Conservation (phyloP, 2,888 invertebrate genomes). For the Drosophila glabriapex region DNA sequence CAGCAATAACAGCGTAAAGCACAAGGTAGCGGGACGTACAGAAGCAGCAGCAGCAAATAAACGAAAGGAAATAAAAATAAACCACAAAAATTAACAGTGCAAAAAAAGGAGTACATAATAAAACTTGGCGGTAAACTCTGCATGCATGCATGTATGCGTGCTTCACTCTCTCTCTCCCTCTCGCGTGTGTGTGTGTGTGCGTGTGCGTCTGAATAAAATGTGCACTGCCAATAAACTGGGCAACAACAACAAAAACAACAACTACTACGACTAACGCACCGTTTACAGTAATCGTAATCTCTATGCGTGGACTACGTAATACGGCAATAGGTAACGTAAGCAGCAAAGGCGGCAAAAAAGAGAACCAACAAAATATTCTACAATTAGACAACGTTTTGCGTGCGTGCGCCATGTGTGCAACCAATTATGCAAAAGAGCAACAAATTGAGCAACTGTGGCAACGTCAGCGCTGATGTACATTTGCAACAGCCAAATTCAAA, state of each 20-base stretch:
- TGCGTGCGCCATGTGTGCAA: slow-evolving; percentile 71
- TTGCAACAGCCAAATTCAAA: slow-evolving; percentile 51
- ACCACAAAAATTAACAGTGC: slow-evolving; percentile 43
- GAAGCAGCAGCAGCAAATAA: slow-evolving; percentile 49
- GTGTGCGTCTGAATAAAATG: slow-evolving; percentile 45
- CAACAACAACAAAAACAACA: slow-evolving; percentile 58
- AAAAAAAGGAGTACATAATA: slow-evolving; percentile 43
- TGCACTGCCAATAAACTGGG: slow-evolving; percentile 63
- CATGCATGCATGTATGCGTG: slow-evolving; percentile 38
- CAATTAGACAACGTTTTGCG: slow-evolving; percentile 51
- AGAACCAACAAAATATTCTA: slow-evolving; percentile 22
- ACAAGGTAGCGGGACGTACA: slow-evolving; percentile 54
- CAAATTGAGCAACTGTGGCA: slow-evolving; percentile 61
- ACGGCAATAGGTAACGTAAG: slow-evolving; percentile 52
- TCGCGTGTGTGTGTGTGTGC: slow-evolving; percentile 22
- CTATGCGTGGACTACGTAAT: slow-evolving; percentile 58
- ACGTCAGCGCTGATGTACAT: slow-evolving; percentile 45
- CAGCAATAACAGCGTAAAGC: slow-evolving; percentile 37
- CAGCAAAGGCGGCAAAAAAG: slow-evolving; percentile 55
- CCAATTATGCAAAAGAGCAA: slow-evolving; percentile 76
- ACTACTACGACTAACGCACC: slow-evolving; percentile 38
- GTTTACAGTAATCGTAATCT: slow-evolving; percentile 59
- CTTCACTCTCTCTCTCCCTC: slow-evolving; percentile 18
- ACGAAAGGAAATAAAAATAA: slow-evolving; percentile 71
- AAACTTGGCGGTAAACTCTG: slow-evolving; percentile 73